A percentile compares a stretch with the other conserved stretches of the same genome.
phyloP scores from a whole-genome alignment of 2,113 vertebrate genomes.

The Saguinus midas region DNA sequence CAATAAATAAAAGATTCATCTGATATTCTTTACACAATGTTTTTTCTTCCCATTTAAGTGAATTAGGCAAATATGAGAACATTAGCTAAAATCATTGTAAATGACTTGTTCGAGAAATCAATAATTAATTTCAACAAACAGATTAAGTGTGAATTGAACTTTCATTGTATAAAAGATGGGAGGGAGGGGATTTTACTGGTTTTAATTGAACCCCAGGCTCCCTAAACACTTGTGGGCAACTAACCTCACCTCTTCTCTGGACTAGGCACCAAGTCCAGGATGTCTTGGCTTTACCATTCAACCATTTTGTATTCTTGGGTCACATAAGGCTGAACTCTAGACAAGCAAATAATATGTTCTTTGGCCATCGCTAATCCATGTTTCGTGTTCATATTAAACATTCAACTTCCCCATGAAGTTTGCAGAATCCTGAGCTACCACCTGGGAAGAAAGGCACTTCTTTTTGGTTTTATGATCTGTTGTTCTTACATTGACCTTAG shows the following conservation, averaged over 20 bases:
- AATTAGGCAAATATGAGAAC: neutral
- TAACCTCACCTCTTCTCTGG: neutral
- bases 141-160: neutral
- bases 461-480: neutral
- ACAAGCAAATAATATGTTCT: neutral
- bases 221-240: neutral
- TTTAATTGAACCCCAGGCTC: neutral
- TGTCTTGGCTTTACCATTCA: neutral
- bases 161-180: neutral
- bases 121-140: neutral
- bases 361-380: neutral
- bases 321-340: neutral
- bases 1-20: neutral
- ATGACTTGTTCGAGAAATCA: neutral
- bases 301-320: neutral
- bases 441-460: neutral
- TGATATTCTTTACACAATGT: neutral
- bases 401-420: fast-evolving
- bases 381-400: neutral
- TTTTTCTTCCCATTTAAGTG: neutral
- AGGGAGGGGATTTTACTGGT: neutral
- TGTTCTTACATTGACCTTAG: neutral
- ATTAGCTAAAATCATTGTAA: neutral
- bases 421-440: neutral
- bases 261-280: neutral